phyloP scores from a whole-genome alignment of 2,888 invertebrate genomes.

The Leptinotarsa haldemani region DNA sequence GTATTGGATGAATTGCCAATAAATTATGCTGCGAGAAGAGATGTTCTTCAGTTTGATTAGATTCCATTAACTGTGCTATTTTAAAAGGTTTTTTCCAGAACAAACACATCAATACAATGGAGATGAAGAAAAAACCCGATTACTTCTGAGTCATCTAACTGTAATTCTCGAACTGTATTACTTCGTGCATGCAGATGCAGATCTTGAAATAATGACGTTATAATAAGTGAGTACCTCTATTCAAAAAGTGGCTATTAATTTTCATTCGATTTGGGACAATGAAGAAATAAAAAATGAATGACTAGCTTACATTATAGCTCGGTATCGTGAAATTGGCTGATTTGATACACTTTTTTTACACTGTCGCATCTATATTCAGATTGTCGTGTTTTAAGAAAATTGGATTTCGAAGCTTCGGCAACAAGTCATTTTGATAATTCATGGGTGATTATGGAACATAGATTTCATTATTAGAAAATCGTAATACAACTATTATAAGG shows the following conservation, averaged over 20 bases:
- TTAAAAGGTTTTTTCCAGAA: too few species aligned
- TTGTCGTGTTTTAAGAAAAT: conserved; percentile 25
- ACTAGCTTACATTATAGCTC: conserved; percentile 28
- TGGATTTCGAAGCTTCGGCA: conserved; percentile 2
- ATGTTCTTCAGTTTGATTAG: too few species aligned
- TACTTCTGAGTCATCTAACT: conserved; percentile 18
- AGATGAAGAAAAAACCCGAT: background rate
- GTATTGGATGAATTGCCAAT: background rate
- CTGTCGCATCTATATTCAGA: conserved; percentile 34
- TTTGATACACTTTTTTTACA: conserved; percentile 37
- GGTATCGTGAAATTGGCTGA: conserved; percentile 42
- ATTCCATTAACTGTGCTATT: too few species aligned
- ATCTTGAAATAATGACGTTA: conserved; percentile 24
- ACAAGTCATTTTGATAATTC: background rate
- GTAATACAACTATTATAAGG: too few species aligned
- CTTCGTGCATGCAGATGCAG: conserved; percentile 27
- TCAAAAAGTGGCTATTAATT: conserved; percentile 16
- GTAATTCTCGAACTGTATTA: conserved; percentile 22
- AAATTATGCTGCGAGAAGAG: background rate
- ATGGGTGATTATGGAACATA: background rate
- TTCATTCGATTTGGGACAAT: conserved; percentile 19
- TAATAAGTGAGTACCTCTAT: conserved; percentile 11
- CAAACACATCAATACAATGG: background rate
- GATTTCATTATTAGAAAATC: too few species aligned
- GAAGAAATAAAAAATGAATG: conserved; percentile 26